Conservation (phyloP, 2,113 vertebrate species). For the Anarhynchus alexandrinus region DNA sequence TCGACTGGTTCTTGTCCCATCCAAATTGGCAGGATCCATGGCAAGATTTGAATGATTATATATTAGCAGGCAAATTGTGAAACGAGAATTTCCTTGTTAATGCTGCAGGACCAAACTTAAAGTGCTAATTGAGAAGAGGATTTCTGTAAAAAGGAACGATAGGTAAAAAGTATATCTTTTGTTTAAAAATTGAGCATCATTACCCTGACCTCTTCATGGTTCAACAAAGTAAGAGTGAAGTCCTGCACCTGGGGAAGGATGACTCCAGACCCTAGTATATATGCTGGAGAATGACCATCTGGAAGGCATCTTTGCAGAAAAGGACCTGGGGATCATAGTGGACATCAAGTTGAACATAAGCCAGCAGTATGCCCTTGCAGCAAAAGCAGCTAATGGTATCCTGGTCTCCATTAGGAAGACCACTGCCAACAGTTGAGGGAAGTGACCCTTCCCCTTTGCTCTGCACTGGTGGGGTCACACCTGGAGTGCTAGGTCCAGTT, state of each 20-base stretch:
- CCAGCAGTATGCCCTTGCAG: background rate
- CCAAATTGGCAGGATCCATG: background rate
- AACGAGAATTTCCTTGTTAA: background rate
- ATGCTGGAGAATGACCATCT: background rate
- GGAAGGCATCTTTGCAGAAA: background rate
- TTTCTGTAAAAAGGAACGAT: background rate
- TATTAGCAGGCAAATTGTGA: background rate
- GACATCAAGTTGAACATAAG: background rate
- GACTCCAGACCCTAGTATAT: background rate
- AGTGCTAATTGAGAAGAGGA: background rate
- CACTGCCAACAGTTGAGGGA: too few species aligned
- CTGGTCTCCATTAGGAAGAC: too few species aligned
- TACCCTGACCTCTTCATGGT: background rate
- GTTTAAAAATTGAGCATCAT: background rate
- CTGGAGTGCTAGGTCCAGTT: too few species aligned
- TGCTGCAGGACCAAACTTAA: background rate
- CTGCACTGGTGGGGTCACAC: too few species aligned
- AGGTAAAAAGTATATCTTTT: background rate
- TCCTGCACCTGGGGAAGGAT: background rate
- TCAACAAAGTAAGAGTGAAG: background rate
- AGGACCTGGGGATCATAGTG: background rate
- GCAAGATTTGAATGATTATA: background rate
- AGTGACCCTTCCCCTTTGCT: too few species aligned
- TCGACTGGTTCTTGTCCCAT: background rate
- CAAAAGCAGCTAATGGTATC: background rate